Evolutionary conservation across 2,113 vertebrate genomes (phyloP).

Genomic region (Pristiophorus japonicus): DNA sequence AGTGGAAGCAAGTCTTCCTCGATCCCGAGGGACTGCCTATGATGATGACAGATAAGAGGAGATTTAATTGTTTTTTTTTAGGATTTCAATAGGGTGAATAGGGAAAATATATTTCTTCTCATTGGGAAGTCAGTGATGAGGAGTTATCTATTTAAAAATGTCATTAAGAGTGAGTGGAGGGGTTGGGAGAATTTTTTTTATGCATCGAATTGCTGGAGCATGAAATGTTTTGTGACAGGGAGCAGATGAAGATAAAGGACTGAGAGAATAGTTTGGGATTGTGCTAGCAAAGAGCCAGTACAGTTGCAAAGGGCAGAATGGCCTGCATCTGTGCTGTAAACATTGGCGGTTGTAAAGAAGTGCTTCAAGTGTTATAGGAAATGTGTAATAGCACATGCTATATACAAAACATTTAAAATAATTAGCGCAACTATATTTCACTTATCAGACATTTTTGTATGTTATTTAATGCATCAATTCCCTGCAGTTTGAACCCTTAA

Average conservation of each 20-base stretch:
- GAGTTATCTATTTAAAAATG: background rate
- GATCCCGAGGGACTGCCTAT: too few relatives aligned
- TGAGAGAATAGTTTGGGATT: background rate
- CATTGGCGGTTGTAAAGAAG: too few relatives aligned
- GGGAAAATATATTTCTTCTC: background rate
- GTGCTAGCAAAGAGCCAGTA: background rate
- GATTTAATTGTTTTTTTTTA: background rate
- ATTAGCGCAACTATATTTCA: background rate
- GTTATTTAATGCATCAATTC: background rate
- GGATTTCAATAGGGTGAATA: too few relatives aligned
- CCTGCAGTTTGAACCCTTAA: background rate
- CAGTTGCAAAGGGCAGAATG: background rate
- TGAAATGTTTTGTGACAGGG: background rate
- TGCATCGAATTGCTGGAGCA: background rate
- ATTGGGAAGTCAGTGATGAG: background rate
- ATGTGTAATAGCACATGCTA: background rate
- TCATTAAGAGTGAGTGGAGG: background rate
- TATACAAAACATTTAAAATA: background rate
- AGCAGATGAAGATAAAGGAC: background rate
- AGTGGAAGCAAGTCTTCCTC: too few relatives aligned
- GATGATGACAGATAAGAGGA: background rate
- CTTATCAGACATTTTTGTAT: background rate
- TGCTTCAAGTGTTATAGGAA: background rate
- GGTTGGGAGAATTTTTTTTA: background rate
- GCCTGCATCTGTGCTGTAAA: background rate